These are phyloP conservation scores for Phasia obesa DNA, from an alignment of 2,888 invertebrate species.

Conservation along the genomic window DNA sequence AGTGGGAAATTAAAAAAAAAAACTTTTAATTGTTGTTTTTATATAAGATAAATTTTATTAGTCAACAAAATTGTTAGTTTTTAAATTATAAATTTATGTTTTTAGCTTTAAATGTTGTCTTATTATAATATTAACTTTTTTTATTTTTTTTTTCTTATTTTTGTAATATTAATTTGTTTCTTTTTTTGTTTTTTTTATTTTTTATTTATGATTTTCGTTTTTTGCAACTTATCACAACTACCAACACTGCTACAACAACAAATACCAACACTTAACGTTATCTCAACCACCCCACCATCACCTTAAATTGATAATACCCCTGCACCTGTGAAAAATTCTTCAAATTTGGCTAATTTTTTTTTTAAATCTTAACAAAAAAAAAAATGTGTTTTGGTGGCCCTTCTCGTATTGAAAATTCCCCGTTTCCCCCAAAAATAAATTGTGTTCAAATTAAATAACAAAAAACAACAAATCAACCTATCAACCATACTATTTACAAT, in stretches of 20 bases:
- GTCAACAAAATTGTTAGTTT: slow-evolving; percentile 55
- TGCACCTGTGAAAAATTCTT: slow-evolving; percentile 70
- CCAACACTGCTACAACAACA: slow-evolving; percentile 68
- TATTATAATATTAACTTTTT: slow-evolving; percentile 50
- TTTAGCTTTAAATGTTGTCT: slow-evolving; percentile 67
- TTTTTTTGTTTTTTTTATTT: slow-evolving; percentile 62
- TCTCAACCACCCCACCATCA: slow-evolving; percentile 61
- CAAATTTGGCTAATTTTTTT: slow-evolving; percentile 68
- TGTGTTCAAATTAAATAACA: slow-evolving; percentile 55
- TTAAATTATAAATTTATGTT: slow-evolving; percentile 44
- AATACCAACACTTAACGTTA: slow-evolving; percentile 70
- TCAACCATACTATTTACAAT: slow-evolving; percentile 65
- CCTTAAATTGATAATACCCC: slow-evolving; percentile 59
- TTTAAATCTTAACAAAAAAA: slow-evolving; percentile 67
- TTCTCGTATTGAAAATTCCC: slow-evolving; percentile 60
- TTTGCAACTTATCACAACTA: slow-evolving; percentile 71
- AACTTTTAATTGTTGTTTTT: slow-evolving; percentile 33
- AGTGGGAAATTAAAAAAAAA: slow-evolving; percentile 36
- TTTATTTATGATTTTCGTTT: slow-evolving; percentile 72
- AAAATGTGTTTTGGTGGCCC: slow-evolving; percentile 68
- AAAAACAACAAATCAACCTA: slow-evolving; percentile 50
- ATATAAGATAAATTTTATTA: slow-evolving; percentile 51
- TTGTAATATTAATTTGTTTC: slow-evolving; percentile 49
- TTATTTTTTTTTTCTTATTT: slow-evolving; percentile 56
- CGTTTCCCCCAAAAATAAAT: slow-evolving; percentile 38